Conservation (phyloP, 2,888 invertebrate species). For the Geophilus truncorum region DNA sequence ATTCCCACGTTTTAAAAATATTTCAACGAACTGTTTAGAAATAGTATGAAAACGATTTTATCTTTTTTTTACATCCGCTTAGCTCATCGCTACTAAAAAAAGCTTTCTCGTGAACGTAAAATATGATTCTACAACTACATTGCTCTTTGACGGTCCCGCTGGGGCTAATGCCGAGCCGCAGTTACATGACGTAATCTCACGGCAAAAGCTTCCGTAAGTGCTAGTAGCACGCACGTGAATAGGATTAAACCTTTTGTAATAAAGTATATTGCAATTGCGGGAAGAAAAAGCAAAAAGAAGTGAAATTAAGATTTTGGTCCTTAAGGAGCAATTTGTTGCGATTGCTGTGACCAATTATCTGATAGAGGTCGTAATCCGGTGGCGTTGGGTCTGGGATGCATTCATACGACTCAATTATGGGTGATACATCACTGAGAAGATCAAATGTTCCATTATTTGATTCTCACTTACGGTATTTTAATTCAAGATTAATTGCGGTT, state of each 20-base stretch:
- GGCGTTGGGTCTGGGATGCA: not conserved
- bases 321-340: not conserved
- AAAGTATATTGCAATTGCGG: not conserved
- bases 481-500: too few species aligned
- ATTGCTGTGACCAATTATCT: not conserved
- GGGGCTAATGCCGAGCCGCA: not conserved
- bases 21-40: too few species aligned
- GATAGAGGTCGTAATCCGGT: conserved; percentile 17
- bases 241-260: not conserved
- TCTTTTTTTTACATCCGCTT: not conserved
- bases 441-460: not conserved
- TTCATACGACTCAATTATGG: conserved; percentile 1
- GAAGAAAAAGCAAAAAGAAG: not conserved
- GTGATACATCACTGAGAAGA: not conserved
- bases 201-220: not conserved
- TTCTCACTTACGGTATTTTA: too few species aligned
- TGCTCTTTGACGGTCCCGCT: not conserved
- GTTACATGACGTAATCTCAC: not conserved
- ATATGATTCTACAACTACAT: not conserved
- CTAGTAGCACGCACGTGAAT: not conserved
- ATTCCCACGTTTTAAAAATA: too few species aligned
- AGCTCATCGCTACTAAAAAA: not conserved
- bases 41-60: not conserved
- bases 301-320: not conserved
- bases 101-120: not conserved